phyloP scores from a whole-genome alignment of 2,113 vertebrate genomes.

The Morone saxatilis region DNA sequence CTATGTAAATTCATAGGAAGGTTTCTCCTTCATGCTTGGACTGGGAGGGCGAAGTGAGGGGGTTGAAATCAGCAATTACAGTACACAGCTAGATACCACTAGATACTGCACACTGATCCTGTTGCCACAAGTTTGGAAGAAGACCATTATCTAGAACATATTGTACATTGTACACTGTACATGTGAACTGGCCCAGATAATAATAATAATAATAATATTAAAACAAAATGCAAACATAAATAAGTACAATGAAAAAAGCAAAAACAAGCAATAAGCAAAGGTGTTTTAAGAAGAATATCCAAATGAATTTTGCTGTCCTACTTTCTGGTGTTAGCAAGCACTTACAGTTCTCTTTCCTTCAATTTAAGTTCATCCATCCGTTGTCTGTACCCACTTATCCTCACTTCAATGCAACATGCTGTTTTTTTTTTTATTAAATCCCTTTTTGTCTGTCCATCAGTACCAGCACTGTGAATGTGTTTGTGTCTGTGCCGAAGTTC shows the following conservation, averaged over 20 bases:
- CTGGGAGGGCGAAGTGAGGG: no score
- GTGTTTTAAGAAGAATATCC: not conserved
- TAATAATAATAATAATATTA: no score
- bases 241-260: no score
- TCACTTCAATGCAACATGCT: conserved; percentile 13
- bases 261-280: no score
- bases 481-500: not conserved
- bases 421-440: not conserved
- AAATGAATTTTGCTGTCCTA: not conserved
- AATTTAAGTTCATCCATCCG: not conserved
- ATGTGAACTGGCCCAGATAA: not conserved
- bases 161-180: not conserved
- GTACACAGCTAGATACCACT: no score
- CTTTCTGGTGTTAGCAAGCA: not conserved
- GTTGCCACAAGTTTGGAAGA: no score
- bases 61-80: no score
- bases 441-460: conserved; percentile 9
- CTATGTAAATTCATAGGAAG: no score
- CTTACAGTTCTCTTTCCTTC: not conserved
- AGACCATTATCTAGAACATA: no score
- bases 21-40: no score
- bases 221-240: no score
- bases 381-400: not conserved
- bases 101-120: no score
- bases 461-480: not conserved